Base-by-base conservation (phyloP, 2,888 invertebrate species). In the Pogonocherus hispidulus region DNA sequence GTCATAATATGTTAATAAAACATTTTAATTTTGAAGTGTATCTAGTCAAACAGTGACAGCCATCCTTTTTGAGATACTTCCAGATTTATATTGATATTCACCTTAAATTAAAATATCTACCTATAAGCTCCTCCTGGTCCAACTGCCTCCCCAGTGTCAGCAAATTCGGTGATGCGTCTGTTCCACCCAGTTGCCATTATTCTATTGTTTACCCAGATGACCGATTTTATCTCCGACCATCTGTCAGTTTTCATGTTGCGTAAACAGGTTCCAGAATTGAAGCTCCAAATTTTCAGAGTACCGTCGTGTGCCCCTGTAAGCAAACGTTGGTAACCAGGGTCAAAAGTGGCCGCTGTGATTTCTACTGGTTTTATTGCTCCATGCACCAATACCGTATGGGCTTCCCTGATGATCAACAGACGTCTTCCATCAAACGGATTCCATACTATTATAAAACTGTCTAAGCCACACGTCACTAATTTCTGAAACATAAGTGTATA, bases 391-490 rank as follows among this genome's bases (percentile, higher is more conserved):
- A 89, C 87, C 14, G 90, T 91, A 81, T 95, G 95, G 3, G 93
- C 93, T 70, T 91, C 89, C 64, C 89, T 89, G 37, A 94, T 89
- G 75, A 92, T 88, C 65, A 90, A 88, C 79, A 91, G 89, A 62
- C 93, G 89, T 67, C 89, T 88, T 1, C 95, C 93, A 51, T 88
- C 90, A 84, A 90, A 88, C 0, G 93, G 91, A 83, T 94, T 91
- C 95, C 95, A 96, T 20, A 93, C 91, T 75, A 93, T 93, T 67
- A 96, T 93, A 71, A 90, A 91, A 72, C 94, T 94, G 80, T 94
- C 94, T 82, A 91, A 86, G 63, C 94, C 94, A 60, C 92, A 93
- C 0, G 94, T 93, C 65, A 95, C 89, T 71, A 95, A 87, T 8
- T 69, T 64, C 78, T 78, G 69, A 51, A 71, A 70, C 51, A 46